phyloP scores from a whole-genome alignment of 1,140 invertebrate genomes.

The Melitaea cinxia region DNA sequence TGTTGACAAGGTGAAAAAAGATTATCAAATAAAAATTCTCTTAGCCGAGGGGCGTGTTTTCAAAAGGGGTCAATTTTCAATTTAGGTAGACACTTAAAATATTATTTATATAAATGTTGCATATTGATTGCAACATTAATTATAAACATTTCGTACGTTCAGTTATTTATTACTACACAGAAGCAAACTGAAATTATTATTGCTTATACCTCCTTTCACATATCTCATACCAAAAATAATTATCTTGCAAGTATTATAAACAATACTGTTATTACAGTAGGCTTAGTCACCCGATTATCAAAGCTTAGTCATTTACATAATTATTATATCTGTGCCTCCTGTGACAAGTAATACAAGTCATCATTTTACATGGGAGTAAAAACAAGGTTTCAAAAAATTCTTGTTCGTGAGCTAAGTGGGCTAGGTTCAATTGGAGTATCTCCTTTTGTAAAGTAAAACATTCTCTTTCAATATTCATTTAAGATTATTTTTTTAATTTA shows the following conservation, averaged over 20 bases:
- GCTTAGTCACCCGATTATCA: slow-evolving; percentile 1
- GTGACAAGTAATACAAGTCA: too few species aligned
- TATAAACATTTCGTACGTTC: slow-evolving; percentile 56
- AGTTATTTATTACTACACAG: slow-evolving; percentile 40
- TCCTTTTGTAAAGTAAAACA: too few species aligned
- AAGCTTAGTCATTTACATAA: neutral
- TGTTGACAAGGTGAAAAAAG: slow-evolving; percentile 73
- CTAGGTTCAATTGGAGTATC: too few species aligned
- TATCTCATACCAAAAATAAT: slow-evolving; percentile 9
- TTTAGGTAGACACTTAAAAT: slow-evolving; percentile 53
- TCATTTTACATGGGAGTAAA: too few species aligned
- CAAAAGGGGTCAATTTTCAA: slow-evolving; percentile 78
- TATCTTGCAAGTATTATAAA: slow-evolving; percentile 1
- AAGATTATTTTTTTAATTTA: too few species aligned
- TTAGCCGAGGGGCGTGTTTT: slow-evolving; percentile 65
- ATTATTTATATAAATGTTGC: slow-evolving; percentile 57
- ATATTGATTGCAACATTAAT: slow-evolving; percentile 43
- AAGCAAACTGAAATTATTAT: neutral
- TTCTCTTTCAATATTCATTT: too few species aligned
- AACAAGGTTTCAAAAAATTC: too few species aligned
- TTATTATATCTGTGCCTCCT: slow-evolving; percentile 3
- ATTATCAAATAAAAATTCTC: slow-evolving; percentile 49
- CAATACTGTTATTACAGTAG: neutral
- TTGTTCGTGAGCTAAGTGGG: too few species aligned
- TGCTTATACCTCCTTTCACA: slow-evolving; percentile 5